Evolutionary conservation across 2,113 vertebrate genomes (phyloP).

Genomic region (Dicaeum eximium): DNA sequence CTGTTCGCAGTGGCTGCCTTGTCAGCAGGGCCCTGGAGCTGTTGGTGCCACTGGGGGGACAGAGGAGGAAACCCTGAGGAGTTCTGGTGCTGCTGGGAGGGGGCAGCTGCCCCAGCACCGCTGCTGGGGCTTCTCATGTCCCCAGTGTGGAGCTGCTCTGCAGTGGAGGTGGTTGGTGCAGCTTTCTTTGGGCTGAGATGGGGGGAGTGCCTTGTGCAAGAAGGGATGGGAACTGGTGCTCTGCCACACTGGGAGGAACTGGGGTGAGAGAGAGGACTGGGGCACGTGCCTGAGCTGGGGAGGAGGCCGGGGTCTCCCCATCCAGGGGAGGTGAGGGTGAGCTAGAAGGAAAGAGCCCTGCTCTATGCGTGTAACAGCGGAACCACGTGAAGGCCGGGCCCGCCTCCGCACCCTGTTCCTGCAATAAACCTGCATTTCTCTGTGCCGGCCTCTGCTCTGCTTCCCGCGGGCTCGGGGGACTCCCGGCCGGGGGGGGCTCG

Average conservation of each 20-base stretch:
- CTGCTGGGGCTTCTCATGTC: fast-evolving
- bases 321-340: too few species aligned
- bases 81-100: neutral
- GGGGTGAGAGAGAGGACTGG: neutral
- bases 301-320: neutral
- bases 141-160: neutral
- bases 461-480: neutral
- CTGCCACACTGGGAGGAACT: neutral
- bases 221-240: neutral
- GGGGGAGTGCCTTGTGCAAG: neutral
- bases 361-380: neutral
- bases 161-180: fast-evolving
- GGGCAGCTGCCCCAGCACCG: neutral
- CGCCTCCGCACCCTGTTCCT: neutral
- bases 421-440: constrained; percentile 44
- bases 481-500: neutral
- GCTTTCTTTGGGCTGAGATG: neutral
- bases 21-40: neutral
- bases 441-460: neutral
- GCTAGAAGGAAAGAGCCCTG: neutral
- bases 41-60: neutral
- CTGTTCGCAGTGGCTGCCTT: neutral
- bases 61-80: neutral
- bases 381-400: neutral
- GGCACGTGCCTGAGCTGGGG: neutral